Percentiles rank a stretch among this genome's conserved stretches.
Conservation (phyloP, 1,140 invertebrate species). For the Akabosia matsudoensis region DNA sequence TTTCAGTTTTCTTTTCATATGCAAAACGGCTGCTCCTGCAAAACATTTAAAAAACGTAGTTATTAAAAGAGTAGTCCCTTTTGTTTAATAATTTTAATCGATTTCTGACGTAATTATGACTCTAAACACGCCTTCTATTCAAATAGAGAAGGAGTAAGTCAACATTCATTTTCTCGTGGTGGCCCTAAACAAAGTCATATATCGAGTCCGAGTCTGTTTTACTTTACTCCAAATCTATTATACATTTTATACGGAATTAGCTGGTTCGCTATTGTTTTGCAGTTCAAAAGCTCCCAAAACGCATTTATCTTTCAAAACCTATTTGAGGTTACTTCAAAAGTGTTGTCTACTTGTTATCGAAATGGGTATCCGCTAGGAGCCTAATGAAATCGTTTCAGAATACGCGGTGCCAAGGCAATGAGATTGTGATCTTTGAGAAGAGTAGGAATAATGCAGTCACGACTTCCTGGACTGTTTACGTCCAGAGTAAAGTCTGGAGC, state of each 20-base stretch:
- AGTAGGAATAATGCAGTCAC: not conserved
- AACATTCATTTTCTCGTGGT: not conserved
- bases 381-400: constrained; percentile 8
- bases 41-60: constrained; percentile 30
- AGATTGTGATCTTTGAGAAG: not conserved
- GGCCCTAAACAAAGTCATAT: too few species aligned
- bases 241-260: too few species aligned
- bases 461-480: not conserved
- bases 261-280: too few species aligned
- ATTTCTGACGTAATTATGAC: constrained; percentile 47
- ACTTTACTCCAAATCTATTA: too few species aligned
- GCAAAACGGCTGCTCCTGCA: constrained; percentile 33
- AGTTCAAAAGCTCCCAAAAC: too few species aligned
- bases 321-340: too few species aligned
- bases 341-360: too few species aligned
- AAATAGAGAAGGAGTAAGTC: not conserved
- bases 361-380: too few species aligned
- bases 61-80: constrained; percentile 40
- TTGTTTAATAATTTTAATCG: constrained; percentile 45
- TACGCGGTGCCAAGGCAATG: not conserved
- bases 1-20: constrained; percentile 39
- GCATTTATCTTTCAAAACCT: too few species aligned
- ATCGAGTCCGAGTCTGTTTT: too few species aligned
- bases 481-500: not conserved
- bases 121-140: constrained; percentile 45